A percentile compares a stretch with the other conserved stretches of the same genome.
Evolutionary conservation across 2,797 vertebrate species (phyloP).

Genomic region (Notamacropus eugenii): DNA sequence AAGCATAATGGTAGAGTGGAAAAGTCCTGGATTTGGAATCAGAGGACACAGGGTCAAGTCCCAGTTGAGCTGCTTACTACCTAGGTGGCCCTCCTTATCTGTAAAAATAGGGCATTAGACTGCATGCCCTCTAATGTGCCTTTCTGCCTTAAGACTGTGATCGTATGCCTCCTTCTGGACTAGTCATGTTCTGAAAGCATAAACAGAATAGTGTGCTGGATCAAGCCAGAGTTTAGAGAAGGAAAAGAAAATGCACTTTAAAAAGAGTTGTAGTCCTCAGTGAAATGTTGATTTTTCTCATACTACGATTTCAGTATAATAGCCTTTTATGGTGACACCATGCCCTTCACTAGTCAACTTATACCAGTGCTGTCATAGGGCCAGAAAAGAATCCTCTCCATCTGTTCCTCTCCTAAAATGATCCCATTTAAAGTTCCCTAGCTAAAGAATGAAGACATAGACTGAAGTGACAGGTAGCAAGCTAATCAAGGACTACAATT

Average conservation of each 20-base stretch:
- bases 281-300: neutral
- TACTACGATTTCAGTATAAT: neutral
- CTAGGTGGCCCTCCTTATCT: neutral
- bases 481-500: neutral
- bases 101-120: neutral
- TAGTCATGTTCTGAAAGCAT: neutral
- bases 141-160: neutral
- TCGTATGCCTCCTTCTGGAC: neutral
- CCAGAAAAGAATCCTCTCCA: neutral
- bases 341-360: neutral
- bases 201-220: neutral
- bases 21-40: neutral
- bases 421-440: neutral
- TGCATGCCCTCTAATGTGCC: neutral
- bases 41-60: neutral
- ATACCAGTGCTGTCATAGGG: neutral
- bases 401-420: neutral
- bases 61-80: neutral
- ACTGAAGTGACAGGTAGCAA: neutral
- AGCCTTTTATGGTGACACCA: neutral
- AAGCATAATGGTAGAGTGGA: neutral
- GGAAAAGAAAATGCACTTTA: neutral
- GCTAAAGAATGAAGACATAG: neutral
- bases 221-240: neutral
- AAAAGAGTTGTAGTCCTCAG: neutral